Evolutionary conservation across 2,888 invertebrate species (phyloP).

Genomic region (Aethes cnicana): DNA sequence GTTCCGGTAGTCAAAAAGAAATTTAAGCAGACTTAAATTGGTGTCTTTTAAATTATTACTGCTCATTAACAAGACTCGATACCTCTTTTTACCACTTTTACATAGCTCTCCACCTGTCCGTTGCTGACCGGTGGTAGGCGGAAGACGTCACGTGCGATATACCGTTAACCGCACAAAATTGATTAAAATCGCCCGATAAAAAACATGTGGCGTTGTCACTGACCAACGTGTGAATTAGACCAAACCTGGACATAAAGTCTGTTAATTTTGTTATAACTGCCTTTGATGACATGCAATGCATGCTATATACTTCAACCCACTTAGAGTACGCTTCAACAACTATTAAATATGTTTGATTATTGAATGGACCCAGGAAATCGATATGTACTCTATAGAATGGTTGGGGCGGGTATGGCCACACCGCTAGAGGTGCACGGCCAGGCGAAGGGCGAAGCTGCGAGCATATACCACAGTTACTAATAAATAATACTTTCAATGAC

Average conservation of each 20-base stretch:
- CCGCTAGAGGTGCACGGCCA: conserved; percentile 29
- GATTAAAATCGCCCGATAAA: conserved; percentile 6
- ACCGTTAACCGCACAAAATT: conserved; percentile 15
- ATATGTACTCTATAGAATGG: conserved; percentile 29
- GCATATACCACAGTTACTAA: conserved; percentile 25
- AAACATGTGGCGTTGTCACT: conserved; percentile 28
- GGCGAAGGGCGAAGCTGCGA: conserved; percentile 28
- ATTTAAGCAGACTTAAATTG: conserved; percentile 4
- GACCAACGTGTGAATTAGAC: conserved; percentile 16
- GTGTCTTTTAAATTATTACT: background rate
- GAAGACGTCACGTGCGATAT: too few species aligned
- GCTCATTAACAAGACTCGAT: conserved; percentile 16
- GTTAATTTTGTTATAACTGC: conserved; percentile 11
- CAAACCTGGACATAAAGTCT: conserved; percentile 22
- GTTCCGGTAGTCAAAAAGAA: conserved; percentile 25
- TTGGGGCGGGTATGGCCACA: conserved; percentile 27
- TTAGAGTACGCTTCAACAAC: conserved; percentile 35
- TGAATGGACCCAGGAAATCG: conserved; percentile 35
- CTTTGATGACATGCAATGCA: background rate
- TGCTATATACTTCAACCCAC: conserved; percentile 34
- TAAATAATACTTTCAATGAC: conserved; percentile 23
- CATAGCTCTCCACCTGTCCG: background rate
- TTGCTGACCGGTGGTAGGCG: too few species aligned
- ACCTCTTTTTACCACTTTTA: conserved; percentile 19
- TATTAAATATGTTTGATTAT: conserved; percentile 29